Percentiles rank a stretch among this genome's conserved stretches.
Conservation (phyloP, 2,888 invertebrate species). For the Cecidostiba fungosa region DNA sequence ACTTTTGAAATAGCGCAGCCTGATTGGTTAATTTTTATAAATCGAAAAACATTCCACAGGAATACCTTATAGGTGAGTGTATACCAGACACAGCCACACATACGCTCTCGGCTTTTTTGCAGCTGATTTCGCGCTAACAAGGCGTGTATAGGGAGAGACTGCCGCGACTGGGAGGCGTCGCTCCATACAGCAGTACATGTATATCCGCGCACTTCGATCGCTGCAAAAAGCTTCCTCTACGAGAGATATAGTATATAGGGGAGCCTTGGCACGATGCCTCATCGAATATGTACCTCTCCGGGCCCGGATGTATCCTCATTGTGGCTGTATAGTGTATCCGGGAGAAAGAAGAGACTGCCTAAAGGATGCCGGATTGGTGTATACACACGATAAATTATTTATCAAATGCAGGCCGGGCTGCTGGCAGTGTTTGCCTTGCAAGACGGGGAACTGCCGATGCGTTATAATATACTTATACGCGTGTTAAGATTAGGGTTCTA, state of each 20-base stretch:
- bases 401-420: neutral
- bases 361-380: conserved; percentile 3
- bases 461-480: neutral
- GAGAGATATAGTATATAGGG: neutral
- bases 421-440: neutral
- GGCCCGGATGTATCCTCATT: neutral
- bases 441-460: neutral
- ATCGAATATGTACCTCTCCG: neutral
- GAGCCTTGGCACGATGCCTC: conserved; percentile 53
- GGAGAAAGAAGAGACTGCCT: neutral
- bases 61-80: too few relatives aligned
- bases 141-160: neutral
- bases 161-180: neutral
- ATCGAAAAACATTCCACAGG: too few relatives aligned
- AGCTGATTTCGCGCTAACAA: conserved; percentile 50
- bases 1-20: too few relatives aligned
- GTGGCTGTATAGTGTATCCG: neutral
- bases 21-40: too few relatives aligned
- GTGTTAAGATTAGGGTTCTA: neutral
- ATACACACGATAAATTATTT: conserved; percentile 29
- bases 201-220: conserved; percentile 32
- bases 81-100: too few relatives aligned
- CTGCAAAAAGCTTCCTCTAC: conserved; percentile 19
- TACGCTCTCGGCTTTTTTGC: conserved; percentile 17
- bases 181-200: neutral